These are phyloP conservation scores for Melanocharis versteri DNA, from an alignment of 2,113 vertebrate genomes.

Conservation along the genomic window DNA sequence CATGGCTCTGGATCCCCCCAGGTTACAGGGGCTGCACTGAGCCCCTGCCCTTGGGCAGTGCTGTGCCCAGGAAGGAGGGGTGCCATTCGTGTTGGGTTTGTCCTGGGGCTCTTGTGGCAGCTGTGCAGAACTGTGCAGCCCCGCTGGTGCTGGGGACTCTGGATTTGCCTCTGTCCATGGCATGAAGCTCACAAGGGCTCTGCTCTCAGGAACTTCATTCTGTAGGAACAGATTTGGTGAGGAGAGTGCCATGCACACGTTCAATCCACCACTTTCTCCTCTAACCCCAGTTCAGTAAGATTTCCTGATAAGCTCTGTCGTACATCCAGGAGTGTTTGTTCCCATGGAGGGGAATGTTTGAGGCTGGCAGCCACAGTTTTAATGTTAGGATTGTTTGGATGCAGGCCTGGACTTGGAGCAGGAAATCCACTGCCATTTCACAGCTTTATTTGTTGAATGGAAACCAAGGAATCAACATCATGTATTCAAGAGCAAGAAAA, in stretches of 20 bases:
- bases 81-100: accelerated
- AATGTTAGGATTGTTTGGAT: neutral
- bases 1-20: accelerated
- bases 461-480: neutral
- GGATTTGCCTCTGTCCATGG: accelerated
- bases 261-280: neutral
- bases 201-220: neutral
- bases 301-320: neutral
- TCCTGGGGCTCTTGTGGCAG: neutral
- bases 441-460: neutral
- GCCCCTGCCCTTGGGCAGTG: neutral
- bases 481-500: neutral
- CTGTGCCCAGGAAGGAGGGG: too few species aligned
- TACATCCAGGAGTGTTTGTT: accelerated
- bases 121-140: neutral
- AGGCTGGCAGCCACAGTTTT: neutral
- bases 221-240: neutral
- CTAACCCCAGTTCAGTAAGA: neutral
- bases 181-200: neutral
- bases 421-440: neutral
- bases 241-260: neutral
- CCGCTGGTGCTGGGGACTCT: accelerated
- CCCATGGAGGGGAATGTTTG: neutral
- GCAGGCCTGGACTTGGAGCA: neutral
- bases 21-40: accelerated